Percentiles rank a stretch among this genome's conserved stretches.
phyloP scores from a whole-genome alignment of 2,113 vertebrate species.

The Dasypus novemcinctus region DNA sequence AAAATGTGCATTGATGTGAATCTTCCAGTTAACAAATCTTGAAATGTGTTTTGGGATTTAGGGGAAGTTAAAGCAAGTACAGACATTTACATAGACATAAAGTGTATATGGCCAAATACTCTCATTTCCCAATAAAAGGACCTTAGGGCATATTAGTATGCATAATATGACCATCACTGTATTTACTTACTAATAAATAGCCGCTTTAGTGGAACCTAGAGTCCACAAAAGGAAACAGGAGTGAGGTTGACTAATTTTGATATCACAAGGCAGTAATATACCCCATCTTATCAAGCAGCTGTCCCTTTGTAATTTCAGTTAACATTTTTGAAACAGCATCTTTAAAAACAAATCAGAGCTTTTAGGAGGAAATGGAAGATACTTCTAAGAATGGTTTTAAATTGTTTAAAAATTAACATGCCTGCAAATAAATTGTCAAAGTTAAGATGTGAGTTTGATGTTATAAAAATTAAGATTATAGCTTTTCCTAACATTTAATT shows the following conservation, averaged over 20 bases:
- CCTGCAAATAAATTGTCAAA: conserved; percentile 55
- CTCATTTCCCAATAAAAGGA: conserved; percentile 71
- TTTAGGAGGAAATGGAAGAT: conserved; percentile 50
- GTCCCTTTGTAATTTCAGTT: conserved; percentile 58
- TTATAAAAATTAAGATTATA: conserved; percentile 60
- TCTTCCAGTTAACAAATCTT: conserved; percentile 74
- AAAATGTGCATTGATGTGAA: conserved; percentile 53
- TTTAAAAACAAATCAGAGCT: conserved; percentile 56
- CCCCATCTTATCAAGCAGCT: conserved; percentile 51
- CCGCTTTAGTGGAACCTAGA: conserved; percentile 61
- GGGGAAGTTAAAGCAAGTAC: conserved; percentile 73
- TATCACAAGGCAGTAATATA: conserved; percentile 57
- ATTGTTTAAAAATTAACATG: conserved; percentile 72
- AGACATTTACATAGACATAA: conserved; percentile 68
- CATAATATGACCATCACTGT: conserved; percentile 74
- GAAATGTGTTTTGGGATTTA: conserved; percentile 55
- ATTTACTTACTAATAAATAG: conserved; percentile 77
- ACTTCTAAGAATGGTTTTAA: conserved; percentile 61
- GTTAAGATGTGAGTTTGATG: conserved; percentile 46
- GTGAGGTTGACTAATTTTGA: conserved; percentile 51
- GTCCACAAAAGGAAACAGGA: conserved; percentile 49
- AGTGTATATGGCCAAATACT: conserved; percentile 58
- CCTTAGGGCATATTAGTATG: conserved; percentile 50
- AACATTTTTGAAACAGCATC: conserved; percentile 44
- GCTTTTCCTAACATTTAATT: conserved; percentile 63